Evolutionary conservation across 2,888 invertebrate species (phyloP), one percentile per base, ranked within the genome.

Genomic region (Pycnomerus fuliginosus): DNA sequence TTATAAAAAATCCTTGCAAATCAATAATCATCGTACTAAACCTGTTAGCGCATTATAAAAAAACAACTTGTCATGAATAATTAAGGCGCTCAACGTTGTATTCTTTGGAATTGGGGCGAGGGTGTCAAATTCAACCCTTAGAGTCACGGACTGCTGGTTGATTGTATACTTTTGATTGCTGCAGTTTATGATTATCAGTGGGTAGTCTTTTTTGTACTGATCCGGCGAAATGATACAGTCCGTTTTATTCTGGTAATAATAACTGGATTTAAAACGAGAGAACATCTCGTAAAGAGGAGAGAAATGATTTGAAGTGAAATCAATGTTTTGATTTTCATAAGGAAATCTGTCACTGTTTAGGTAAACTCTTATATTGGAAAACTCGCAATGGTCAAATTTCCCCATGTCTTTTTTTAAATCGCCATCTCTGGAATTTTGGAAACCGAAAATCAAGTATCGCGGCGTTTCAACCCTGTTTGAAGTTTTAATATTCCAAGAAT

Each of bases 301-400:
- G 8, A 20, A 20, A 7, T 20, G 20, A 20, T 20, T 20, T 4
- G 4, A 7, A 20, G 4, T 20, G 20, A 20, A 20, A 20, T 4
- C 4, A 7, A 20, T 20, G 8, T 20, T 20, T 20, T 7, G 20
- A 7, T 7, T 20, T 20, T 20, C 57, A 48, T 68, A 68, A 1
- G 68, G 67, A 53, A 60, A 69, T n/a, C 48, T 50, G 33, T 62
- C 60, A 1, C 60, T 61, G 49, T 67, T 67, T 31, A 71, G 48
- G 45, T 57, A 64, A 10, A 68, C 41, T 44, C 58, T 67, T 8
- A 69, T 41, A 47, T 70, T 62, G 10, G 44, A 60, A 16, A 69
- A 15, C 16, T 64, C 51, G 48, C 67, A 67, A 43, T 62, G 40
- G 38, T 49, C 38, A 33, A 49, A 49, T 35, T 20, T 1, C 31